Evolutionary conservation across 2,113 vertebrate species (phyloP), one percentile per base, ranked within the genome.

Genomic region (Stictonetta naevosa): DNA sequence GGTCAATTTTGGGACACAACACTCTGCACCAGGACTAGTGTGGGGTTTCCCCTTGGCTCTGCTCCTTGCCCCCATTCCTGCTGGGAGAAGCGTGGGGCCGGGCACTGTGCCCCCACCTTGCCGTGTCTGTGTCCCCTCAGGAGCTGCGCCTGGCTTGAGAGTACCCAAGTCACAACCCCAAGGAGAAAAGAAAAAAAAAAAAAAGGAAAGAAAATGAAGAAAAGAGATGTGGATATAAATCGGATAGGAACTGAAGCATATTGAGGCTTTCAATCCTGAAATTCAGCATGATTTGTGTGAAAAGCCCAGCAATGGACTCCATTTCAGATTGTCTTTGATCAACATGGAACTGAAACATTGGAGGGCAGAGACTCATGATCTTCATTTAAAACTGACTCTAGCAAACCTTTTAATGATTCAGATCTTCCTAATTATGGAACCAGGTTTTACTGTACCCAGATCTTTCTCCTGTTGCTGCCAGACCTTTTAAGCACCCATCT

Each of bases 401-500:
- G 68, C 10, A 80, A 68, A 50, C 7, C 33, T 28, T 53, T 73
- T 19, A 53, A 69, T 7, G 5, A 48, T 53, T 60, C 63, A 69
- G 3, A 14, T 20, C 29, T 55, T 84, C 23, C 12, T 63, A 17
- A 31, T n/a, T 42, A 40, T 0, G 6, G 15, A 83, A 31, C 6
- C 1, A 1, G 68, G 36, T 58, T 75, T 66, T 42, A 33, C 6
- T 73, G 16, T 15, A 36, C 12, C 14, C 4, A 77, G 0, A 2
- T n/a, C 7, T 86, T 74, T 3, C 52, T 15, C 13, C 33, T 53
- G 26, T 11, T 38, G 8, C 44, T 86, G 13, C 21, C 58, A 46
- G n/a, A 11, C 16, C 44, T 62, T 26, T 42, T 58, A 79, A 28
- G 11, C 69, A 50, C n/a, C 38, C 2, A 0, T 6, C 33, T 78